A percentile compares a stretch with the other conserved stretches of the same genome.
Conservation (phyloP, 2,113 vertebrate species). For the Clarias batrachus region DNA sequence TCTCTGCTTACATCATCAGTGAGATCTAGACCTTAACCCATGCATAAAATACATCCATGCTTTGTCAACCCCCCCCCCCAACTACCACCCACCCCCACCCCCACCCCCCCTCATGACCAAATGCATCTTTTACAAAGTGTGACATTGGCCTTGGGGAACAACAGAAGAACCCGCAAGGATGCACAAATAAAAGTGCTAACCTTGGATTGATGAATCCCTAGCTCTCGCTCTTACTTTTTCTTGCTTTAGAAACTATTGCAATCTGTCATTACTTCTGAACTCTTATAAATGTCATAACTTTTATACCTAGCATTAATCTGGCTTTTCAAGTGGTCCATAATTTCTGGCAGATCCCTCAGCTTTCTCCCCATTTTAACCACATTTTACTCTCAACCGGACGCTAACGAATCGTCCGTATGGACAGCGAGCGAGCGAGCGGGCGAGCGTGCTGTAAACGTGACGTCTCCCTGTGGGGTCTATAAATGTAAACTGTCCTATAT, state of each 20-base stretch:
- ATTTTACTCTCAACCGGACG: not conserved
- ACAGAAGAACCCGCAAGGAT: not conserved
- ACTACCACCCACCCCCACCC: no score
- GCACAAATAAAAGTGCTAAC: not conserved
- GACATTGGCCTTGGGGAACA: not conserved
- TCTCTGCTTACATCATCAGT: not conserved
- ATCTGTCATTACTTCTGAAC: not conserved
- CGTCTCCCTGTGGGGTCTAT: slow-evolving; percentile 32
- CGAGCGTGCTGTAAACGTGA: not conserved
- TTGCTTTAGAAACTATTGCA: not conserved
- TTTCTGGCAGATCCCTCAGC: not conserved
- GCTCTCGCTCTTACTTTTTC: not conserved
- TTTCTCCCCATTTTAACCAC: not conserved
- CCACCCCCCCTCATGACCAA: not conserved
- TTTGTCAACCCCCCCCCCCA: no score
- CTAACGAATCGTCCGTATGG: not conserved
- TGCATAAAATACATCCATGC: not conserved
- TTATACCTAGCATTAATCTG: not conserved
- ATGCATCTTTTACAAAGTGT: not conserved
- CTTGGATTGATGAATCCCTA: not conserved
- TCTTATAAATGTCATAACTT: not conserved
- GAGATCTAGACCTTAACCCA: not conserved
- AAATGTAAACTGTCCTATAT: slow-evolving; percentile 52
- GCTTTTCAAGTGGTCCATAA: not conserved
- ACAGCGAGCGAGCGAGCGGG: not conserved